Conservation (phyloP, 2,113 vertebrate genomes). For the pig (Sus scrofa) region T2T-Sscrofa CM000812.6:232734501-232735000, state of each 20-base stretch:
- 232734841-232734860: background rate
- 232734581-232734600: no score
- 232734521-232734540: background rate
- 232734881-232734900: background rate
- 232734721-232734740: background rate
- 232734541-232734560: background rate
- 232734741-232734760: background rate
- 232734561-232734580: fast-evolving
- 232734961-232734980: background rate
- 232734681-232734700: background rate
- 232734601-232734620: background rate
- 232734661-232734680: background rate
- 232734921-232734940: background rate
- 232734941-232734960: background rate
- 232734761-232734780: background rate
- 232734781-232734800: background rate
- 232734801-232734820: background rate
- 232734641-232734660: background rate
- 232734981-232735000: background rate
- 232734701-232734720: background rate
- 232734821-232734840: background rate
- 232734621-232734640: background rate
- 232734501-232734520: background rate
- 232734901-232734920: background rate
- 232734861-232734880: background rate